Base-by-base conservation (phyloP, 2,888 invertebrate genomes). In the Eumerus sabulonum region DNA sequence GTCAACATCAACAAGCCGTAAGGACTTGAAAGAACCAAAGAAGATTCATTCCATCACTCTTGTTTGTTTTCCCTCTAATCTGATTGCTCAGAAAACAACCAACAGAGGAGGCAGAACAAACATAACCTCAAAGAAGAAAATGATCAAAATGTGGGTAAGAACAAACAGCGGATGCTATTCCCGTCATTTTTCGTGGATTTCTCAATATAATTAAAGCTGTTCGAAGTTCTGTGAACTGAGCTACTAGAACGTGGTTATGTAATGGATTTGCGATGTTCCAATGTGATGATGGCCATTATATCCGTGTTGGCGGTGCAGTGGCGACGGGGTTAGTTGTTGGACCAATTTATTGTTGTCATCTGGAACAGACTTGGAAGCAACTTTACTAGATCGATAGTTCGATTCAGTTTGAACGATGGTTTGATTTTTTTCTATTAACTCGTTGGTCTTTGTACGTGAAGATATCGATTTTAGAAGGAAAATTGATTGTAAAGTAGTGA, bases 131-230 rank as follows among this genome's bases (percentile, higher is more conserved):
- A 56, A 71, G 42, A 27, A 27, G 27, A 27, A 27, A 27, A 27
- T 27, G 27, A 27, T 27, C 2, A 27, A 35, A 53, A 40, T 64
- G 66, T 73, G 54, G 53, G 59, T 48, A 50, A 44, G 50, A 73
- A 18, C 54, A 73, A 66, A 66, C 35, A 66, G 18, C 66, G 66
- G 59, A 73, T 66, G 73, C 66, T 73, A 48, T 54, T 66, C 66
- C 66, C 73, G 60, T 67, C 57, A 67, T 73, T 73, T 56, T 44
- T 67, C 60, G 66, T 53, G 60, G 38, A 56, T 60, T 67, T 42
- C 53, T 73, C 54, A 45, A 54, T 54, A 73, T 73, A 73, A 73
- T 73, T 73, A 56, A 53, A 67, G 66, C 44, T 56, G 47, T 56
- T 48, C 14, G 62, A 42, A 56, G 42, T 48, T 62, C 14, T 27